Evolutionary conservation across 2,888 invertebrate genomes (phyloP), one percentile per base, ranked within the genome.

Genomic region (Molorchus minor): DNA sequence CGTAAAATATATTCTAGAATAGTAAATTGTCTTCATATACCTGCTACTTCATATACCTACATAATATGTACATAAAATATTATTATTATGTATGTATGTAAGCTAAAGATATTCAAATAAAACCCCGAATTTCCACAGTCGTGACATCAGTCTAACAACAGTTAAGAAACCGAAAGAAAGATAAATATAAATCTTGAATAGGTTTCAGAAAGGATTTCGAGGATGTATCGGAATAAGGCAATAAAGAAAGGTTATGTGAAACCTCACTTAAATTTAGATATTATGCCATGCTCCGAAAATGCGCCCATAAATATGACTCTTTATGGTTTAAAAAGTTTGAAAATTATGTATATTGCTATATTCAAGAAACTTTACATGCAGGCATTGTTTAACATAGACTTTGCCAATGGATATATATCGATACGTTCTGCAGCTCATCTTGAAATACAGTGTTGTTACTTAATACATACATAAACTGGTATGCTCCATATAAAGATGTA

Each of bases 211-310:
- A 72, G 77, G 77, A 78, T 77, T 76, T 73, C 69, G 75, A 75
- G 77, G 78, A 78, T 77, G 74, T 79, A 78, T 78, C 75, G 77
- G 72, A 77, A 77, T 75, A 75, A 71, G 74, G 74, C 72, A 71
- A 77, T 79, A 79, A 78, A 79, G 77, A 79, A 79, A 77, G 77
- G 77, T 78, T 79, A 78, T 73, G 70, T 72, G 71, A 70, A 74
- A 74, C 74, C 75, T 73, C 71, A 75, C 74, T 75, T 72, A 77
- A 77, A 78, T 78, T 77, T 76, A 77, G 77, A 77, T 76, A 75
- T 77, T 77, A 75, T 71, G 70, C 74, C 71, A 66, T 63, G 66
- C 69, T 69, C 66, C 51, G 65, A 65, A 69, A 69, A 61, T 71
- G 69, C 71, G 65, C 65, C n/a, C 70, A 73, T 73, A 76, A 76